Percentiles rank a stretch among this genome's conserved stretches.
phyloP scores from a whole-genome alignment of 2,888 invertebrate species.

The Lepidocyrtinus sp. region DNA sequence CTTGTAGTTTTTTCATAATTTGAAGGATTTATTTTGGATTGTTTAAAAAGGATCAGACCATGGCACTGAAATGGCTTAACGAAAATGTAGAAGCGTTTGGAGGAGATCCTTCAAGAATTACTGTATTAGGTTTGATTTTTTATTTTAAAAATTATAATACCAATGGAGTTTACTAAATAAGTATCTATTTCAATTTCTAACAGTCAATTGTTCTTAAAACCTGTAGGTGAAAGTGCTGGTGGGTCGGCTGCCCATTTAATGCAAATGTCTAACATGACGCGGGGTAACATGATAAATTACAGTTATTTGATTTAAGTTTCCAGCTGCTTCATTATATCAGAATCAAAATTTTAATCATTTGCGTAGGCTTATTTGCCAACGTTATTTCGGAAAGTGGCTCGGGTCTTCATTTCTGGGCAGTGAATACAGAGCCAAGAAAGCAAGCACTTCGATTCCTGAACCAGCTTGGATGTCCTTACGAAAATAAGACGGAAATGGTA shows the following conservation, averaged over 20 bases:
- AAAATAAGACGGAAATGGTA: slow-evolving; percentile 40
- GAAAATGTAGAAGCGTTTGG: slow-evolving; percentile 52
- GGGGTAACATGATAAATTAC: slow-evolving; percentile 32
- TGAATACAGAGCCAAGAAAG: slow-evolving; percentile 41
- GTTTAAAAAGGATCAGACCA: slow-evolving; percentile 38
- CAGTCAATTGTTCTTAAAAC: too few species aligned
- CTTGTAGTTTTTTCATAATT: not conserved
- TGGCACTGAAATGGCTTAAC: slow-evolving; percentile 59
- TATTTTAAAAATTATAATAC: not conserved
- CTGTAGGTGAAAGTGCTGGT: slow-evolving; percentile 41
- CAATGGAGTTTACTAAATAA: too few species aligned
- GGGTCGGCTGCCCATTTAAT: slow-evolving; percentile 44
- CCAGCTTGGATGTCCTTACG: slow-evolving; percentile 47
- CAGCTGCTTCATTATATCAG: too few species aligned
- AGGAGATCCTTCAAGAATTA: slow-evolving; percentile 59
- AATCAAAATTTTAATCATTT: too few species aligned
- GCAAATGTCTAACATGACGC: slow-evolving; percentile 51
- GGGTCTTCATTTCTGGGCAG: slow-evolving; percentile 55
- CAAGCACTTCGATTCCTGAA: slow-evolving; percentile 52
- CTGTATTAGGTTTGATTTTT: slow-evolving; percentile 49
- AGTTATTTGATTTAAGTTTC: not conserved
- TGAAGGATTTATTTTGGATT: not conserved
- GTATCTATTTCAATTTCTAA: too few species aligned
- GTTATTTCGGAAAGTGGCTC: slow-evolving; percentile 50
- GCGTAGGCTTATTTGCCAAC: slow-evolving; percentile 50